Conservation (phyloP, 2,797 vertebrate species). For the Poecilia velifera region DNA sequence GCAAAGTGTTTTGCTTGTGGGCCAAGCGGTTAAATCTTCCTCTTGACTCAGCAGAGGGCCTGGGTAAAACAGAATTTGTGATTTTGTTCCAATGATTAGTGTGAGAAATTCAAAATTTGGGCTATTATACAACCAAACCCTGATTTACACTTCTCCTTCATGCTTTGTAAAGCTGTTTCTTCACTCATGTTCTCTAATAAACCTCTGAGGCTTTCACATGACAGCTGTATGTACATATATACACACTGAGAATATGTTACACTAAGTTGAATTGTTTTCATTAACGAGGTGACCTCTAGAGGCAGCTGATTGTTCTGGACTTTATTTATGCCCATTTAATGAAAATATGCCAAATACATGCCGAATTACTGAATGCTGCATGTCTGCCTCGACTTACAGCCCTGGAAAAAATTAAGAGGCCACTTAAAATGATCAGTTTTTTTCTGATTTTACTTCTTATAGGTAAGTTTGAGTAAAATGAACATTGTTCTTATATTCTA, state of each 20-base stretch:
- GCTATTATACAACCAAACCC: background rate
- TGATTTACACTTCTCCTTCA: background rate
- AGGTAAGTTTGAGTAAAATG: too few species aligned
- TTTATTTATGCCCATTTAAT: background rate
- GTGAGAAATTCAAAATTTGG: background rate
- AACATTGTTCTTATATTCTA: too few species aligned
- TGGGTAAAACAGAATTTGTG: too few species aligned
- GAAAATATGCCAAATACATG: background rate
- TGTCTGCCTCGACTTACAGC: background rate
- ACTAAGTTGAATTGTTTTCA: background rate
- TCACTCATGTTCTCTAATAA: background rate
- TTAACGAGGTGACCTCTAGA: background rate
- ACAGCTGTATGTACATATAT: background rate
- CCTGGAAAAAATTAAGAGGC: too few species aligned
- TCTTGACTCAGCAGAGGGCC: background rate
- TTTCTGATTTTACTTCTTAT: too few species aligned
- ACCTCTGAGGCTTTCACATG: background rate
- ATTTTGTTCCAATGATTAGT: background rate
- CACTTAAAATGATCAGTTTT: too few species aligned
- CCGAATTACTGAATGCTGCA: background rate
- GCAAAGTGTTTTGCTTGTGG: too few species aligned
- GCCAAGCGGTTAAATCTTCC: too few species aligned
- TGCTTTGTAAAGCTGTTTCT: background rate
- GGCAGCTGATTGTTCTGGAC: background rate
- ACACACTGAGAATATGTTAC: background rate